A percentile compares a stretch with the other conserved stretches of the same genome.
These are phyloP conservation scores for Chymomyza procnemis DNA, from an alignment of 2,888 invertebrate genomes.

Conservation along the genomic window DNA sequence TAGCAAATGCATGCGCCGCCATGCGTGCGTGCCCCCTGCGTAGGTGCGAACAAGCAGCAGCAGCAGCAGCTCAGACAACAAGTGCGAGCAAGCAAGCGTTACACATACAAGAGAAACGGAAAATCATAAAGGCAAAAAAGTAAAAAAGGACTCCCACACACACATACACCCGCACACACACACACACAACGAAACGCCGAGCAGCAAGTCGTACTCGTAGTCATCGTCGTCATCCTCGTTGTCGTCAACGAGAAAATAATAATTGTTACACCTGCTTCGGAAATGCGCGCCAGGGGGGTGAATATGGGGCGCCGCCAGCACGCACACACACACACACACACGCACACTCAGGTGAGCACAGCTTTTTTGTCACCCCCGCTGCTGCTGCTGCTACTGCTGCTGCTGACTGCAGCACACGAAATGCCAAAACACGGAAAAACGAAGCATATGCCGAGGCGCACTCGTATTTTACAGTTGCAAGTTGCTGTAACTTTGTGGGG, in stretches of 20 bases:
- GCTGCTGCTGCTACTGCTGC: neutral
- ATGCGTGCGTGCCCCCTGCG: conserved; percentile 56
- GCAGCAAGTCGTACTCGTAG: conserved; percentile 29
- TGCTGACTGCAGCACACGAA: conserved; percentile 12
- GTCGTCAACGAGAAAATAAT: conserved; percentile 72
- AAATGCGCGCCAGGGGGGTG: conserved; percentile 55
- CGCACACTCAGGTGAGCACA: conserved; percentile 61
- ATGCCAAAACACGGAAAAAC: conserved; percentile 58
- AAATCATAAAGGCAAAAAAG: conserved; percentile 41
- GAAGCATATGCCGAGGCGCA: conserved; percentile 13
- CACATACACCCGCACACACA: neutral
- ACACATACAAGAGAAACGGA: conserved; percentile 48
- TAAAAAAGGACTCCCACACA: conserved; percentile 11
- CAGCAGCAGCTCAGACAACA: no score
- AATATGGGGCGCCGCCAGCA: conserved; percentile 40
- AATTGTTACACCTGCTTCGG: conserved; percentile 77
- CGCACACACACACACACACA: conserved; percentile 20
- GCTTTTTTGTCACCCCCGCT: conserved; percentile 41
- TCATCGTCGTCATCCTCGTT: conserved; percentile 46
- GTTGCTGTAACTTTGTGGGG: conserved; percentile 12
- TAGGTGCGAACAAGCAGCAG: neutral
- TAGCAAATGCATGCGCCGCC: conserved; percentile 70
- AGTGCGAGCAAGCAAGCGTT: conserved; percentile 42
- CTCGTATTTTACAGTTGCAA: neutral
- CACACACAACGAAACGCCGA: neutral